Evolutionary conservation across 2,113 vertebrate genomes (phyloP), one percentile per base, ranked within the genome.

Genomic region (Chlorodrepanis virens): DNA sequence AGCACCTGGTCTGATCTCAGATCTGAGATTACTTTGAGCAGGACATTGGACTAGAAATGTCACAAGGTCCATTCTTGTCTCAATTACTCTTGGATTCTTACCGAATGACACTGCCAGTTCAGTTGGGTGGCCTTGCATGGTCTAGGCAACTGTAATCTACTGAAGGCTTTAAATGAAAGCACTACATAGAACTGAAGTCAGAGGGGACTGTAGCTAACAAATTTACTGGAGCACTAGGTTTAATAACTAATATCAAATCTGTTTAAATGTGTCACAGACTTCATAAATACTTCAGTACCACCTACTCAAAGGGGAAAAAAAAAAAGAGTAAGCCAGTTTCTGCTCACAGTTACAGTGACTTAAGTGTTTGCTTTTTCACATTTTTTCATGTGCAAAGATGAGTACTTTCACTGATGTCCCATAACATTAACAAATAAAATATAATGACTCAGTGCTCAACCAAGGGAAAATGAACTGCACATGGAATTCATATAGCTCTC

Each of bases 51-150:
- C 39, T 50, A 50, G 28, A 72, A 80, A 68, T 14, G 13, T 37
- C 0, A 0, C 29, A 12, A 71, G 10, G 23, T 64, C 14, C 4
- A 9, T 77, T 79, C 27, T 14, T 28, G 37, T 29, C 12, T 31
- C 31, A 76, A 6, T 82, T 40, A 61, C 4, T 22, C 31, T 45
- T 23, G 2, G 19, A 27, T 49, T 80, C 24, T 59, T 63, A 47
- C 35, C 49, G 5, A 35, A 16, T 47, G 17, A 31, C 74, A 33
- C 3, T 72, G 29, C 12, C n/a, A 61, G 31, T 18, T 60, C 22
- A 25, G 12, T 9, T 37, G 78, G 24, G 33, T 57, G 28, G 40
- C 33, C 29, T 61, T 72, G 14, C 31, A 14, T 5, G 4, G 12
- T 53, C 22, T 42, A 77, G 44, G 25, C 39, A 60, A 63, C 2